phyloP scores from a whole-genome alignment of 2,113 vertebrate genomes.

The Forbesichthys agassizii region DNA sequence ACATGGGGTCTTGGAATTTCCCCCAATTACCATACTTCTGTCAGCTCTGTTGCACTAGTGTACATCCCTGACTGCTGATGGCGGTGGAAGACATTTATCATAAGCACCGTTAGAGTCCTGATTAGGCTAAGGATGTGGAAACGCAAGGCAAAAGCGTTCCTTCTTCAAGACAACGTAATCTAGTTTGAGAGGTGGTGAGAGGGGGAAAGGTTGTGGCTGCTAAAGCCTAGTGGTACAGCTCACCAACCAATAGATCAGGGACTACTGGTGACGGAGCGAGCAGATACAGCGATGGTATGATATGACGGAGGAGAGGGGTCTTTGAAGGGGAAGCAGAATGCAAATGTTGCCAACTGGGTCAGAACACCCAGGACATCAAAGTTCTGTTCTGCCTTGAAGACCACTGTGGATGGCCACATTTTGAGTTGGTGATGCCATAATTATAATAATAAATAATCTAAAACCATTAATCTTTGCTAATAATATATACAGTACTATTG shows the following conservation, averaged over 20 bases:
- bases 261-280: constrained; percentile 51
- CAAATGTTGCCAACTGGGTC: background rate
- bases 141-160: constrained; percentile 41
- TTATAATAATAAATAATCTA: no score
- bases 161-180: constrained; percentile 38
- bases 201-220: background rate
- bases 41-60: constrained; percentile 7
- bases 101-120: constrained; percentile 24
- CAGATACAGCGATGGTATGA: background rate
- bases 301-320: background rate
- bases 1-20: constrained; percentile 16
- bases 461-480: no score
- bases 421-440: no score
- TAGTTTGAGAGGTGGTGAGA: constrained; percentile 4
- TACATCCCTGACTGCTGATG: constrained; percentile 31
- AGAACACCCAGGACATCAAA: no score
- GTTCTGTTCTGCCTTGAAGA: no score
- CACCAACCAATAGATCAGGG: constrained; percentile 52
- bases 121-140: constrained; percentile 5
- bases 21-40: constrained; percentile 1
- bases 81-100: constrained; percentile 18
- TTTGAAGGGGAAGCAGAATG: background rate
- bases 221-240: constrained; percentile 29
- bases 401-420: no score
- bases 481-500: no score